A percentile compares a stretch with the other conserved stretches of the same genome.
These are phyloP conservation scores for Melanotaenia boesemani DNA, from an alignment of 2,797 vertebrate species.

Conservation along the genomic window DNA sequence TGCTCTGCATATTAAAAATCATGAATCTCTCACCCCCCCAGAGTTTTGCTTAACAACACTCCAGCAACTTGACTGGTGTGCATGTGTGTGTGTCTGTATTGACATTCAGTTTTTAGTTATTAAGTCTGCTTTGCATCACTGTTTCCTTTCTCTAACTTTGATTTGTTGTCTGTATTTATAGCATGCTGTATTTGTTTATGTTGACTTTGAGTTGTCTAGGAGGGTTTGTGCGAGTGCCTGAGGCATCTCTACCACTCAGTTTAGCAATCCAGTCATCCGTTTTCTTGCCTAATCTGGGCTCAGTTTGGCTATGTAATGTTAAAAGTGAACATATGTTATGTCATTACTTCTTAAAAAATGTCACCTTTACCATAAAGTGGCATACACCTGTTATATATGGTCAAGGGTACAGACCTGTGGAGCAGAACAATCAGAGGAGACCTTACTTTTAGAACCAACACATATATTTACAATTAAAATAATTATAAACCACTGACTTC, in stretches of 20 bases:
- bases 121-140: background rate
- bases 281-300: background rate
- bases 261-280: background rate
- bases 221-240: background rate
- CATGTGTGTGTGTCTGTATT: background rate
- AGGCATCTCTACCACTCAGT: background rate
- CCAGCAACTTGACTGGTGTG: slow-evolving; percentile 48
- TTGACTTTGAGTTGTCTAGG: slow-evolving; percentile 6
- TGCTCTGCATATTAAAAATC: slow-evolving; percentile 75
- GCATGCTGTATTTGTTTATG: background rate
- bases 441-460: too few species aligned
- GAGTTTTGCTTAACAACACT: slow-evolving; percentile 63
- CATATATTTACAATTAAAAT: too few species aligned
- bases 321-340: too few species aligned
- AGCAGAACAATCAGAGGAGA: too few species aligned
- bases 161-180: slow-evolving; percentile 29
- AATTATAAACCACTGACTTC: too few species aligned
- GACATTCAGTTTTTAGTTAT: slow-evolving; percentile 28
- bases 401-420: too few species aligned
- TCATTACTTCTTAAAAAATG: too few species aligned
- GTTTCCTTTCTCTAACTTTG: slow-evolving; percentile 26
- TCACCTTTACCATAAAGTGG: too few species aligned
- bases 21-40: slow-evolving; percentile 63
- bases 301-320: too few species aligned
- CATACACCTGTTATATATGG: too few species aligned